Base-by-base conservation (phyloP, 1,140 invertebrate genomes). In the Drosophila azteca region DNA sequence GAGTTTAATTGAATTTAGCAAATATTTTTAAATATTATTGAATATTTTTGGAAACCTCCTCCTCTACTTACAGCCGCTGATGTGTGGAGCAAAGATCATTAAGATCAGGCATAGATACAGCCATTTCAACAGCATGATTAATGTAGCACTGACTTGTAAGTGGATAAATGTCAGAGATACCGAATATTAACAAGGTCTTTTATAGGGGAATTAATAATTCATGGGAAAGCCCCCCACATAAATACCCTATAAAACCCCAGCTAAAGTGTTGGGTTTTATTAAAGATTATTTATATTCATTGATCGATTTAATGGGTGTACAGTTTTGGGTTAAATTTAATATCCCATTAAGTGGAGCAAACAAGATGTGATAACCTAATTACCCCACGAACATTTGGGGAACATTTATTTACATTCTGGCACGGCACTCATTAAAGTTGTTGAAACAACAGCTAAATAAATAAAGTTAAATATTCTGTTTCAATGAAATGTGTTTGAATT, bases 91-190 rank as follows among this genome's bases (percentile, higher is more conserved):
- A 41, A 54, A 49, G 13, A 49, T 44, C 24, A 55, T 69, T 24
- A 69, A 69, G 66, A 69, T 69, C 50, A 69, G 35, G 17, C 20
- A 48, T 13, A 69, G 50, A 69, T 69, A 69, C 41, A 69, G 15
- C 63, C 44, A 57, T 48, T 69, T 69, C 1, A 68, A 43, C n/a
- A 68, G 64, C 66, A 69, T 69, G 44, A 68, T 69, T 69, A 49
- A 69, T 69, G 64, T 57, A 44, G 17, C 50, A 68, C 35, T 68
- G 17, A 15, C 15, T 69, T 57, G 50, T 43, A 35, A 54, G 49
- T 45, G 46, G 62, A 68, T 67, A 31, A 65, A 68, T 68, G 65
- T 43, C 15, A 48, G 39, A 31, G 66, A 44, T 57, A 68, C 35
- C 35, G 63, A 69, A 57, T 68, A 31, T 57, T 68, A 44, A 50